Evolutionary conservation across 2,113 vertebrate species (phyloP).

Genomic region (Corydoras maculifer): DNA sequence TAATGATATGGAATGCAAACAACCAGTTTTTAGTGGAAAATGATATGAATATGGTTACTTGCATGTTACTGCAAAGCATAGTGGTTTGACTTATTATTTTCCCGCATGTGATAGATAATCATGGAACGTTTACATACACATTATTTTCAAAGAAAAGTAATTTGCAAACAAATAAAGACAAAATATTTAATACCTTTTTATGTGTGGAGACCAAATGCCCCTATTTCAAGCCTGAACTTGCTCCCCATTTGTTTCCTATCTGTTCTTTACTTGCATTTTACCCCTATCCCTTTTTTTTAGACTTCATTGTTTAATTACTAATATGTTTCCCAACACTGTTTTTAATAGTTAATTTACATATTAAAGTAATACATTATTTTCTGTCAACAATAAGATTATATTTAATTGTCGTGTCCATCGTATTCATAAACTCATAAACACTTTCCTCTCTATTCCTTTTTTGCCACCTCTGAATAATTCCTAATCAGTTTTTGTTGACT

Average conservation of each 20-base stretch:
- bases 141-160: slow-evolving; percentile 45
- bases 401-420: neutral
- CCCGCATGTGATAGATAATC: slow-evolving; percentile 64
- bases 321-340: too few species aligned
- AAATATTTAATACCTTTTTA: neutral
- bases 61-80: slow-evolving; percentile 71
- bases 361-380: neutral
- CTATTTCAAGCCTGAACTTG: too few species aligned
- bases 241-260: neutral
- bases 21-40: slow-evolving; percentile 57
- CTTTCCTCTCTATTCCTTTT: neutral
- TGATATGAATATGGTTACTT: slow-evolving; percentile 58
- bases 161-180: neutral
- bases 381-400: neutral
- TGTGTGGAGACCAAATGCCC: too few species aligned
- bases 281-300: neutral
- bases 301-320: neutral
- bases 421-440: slow-evolving; percentile 4
- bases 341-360: slow-evolving; percentile 14
- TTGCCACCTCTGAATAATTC: slow-evolving; percentile 18
- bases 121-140: slow-evolving; percentile 44
- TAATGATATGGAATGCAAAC: slow-evolving; percentile 60
- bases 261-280: neutral
- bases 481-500: neutral
- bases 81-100: slow-evolving; percentile 66